phyloP scores from a whole-genome alignment of 2,797 vertebrate species.

The Emydoidea blandingii region DNA sequence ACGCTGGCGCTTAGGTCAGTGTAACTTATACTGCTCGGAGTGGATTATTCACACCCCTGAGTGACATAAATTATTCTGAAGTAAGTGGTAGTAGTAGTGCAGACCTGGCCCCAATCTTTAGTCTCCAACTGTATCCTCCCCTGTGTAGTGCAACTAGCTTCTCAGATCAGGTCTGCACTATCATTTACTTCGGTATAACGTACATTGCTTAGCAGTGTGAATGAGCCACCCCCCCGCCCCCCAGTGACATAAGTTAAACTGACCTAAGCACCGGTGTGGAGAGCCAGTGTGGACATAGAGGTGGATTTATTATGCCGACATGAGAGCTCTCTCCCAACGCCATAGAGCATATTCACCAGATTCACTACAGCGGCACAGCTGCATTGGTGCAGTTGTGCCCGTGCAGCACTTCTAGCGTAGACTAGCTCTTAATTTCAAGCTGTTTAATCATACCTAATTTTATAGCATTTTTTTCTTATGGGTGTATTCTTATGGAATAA shows the following conservation, averaged over 20 bases:
- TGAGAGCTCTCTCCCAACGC: not conserved
- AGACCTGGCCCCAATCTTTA: not conserved
- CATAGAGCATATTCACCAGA: not conserved
- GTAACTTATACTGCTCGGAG: too few species aligned
- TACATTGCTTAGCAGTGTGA: not conserved
- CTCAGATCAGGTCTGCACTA: not conserved
- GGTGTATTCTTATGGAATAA: conserved; percentile 29
- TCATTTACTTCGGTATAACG: not conserved
- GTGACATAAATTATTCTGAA: not conserved
- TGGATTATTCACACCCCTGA: too few species aligned
- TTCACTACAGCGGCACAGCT: not conserved
- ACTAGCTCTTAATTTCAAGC: not conserved
- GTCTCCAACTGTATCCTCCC: not conserved
- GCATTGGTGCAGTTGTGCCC: not conserved
- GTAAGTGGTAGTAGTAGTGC: not conserved
- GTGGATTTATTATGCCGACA: not conserved
- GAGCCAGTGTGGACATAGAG: not conserved
- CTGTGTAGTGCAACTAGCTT: conserved; percentile 11
- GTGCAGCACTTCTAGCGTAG: not conserved
- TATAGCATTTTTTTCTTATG: conserved; percentile 40
- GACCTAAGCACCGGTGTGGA: not conserved
- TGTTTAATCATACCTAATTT: conserved; percentile 51
- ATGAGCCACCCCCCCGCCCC: accelerated
- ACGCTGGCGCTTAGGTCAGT: too few species aligned
- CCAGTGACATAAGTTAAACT: not conserved